A percentile compares a stretch with the other conserved stretches of the same genome.
Conservation (phyloP, 1,140 invertebrate genomes). For the Holcopasites calliopsidis region DNA sequence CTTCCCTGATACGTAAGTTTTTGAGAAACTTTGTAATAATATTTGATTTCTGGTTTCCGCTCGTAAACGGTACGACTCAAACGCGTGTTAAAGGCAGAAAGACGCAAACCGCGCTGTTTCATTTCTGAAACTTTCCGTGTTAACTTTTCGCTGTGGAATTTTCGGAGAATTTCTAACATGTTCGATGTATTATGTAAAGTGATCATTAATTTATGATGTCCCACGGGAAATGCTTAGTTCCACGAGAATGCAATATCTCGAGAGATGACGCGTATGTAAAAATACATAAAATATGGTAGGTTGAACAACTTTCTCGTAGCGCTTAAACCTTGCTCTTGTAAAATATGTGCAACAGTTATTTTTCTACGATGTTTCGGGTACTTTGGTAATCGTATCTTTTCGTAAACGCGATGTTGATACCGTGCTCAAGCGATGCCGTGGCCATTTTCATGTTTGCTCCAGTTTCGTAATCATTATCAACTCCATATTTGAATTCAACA, state of each 20-base stretch:
- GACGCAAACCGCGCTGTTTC: conserved; percentile 68
- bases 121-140: conserved; percentile 45
- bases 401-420: conserved; percentile 65
- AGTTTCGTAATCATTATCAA: conserved; percentile 79
- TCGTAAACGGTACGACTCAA: neutral
- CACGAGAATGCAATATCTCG: neutral
- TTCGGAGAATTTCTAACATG: neutral
- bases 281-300: conserved; percentile 58
- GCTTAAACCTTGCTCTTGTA: neutral
- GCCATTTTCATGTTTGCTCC: conserved; percentile 78
- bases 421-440: conserved; percentile 75
- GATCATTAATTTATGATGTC: neutral
- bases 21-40: neutral
- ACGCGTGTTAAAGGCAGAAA: conserved; percentile 42
- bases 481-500: conserved; percentile 79
- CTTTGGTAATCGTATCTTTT: neutral
- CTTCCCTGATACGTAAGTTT: conserved; percentile 68
- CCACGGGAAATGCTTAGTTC: neutral
- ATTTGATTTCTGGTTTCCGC: neutral
- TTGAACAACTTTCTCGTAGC: conserved; percentile 8
- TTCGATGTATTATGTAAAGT: neutral
- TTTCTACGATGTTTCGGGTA: neutral
- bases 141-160: neutral
- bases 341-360: neutral
- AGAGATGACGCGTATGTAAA: conserved; percentile 35